These are phyloP conservation scores for Drymonia ruficornis DNA, from an alignment of 2,888 invertebrate species.

Conservation along the genomic window DNA sequence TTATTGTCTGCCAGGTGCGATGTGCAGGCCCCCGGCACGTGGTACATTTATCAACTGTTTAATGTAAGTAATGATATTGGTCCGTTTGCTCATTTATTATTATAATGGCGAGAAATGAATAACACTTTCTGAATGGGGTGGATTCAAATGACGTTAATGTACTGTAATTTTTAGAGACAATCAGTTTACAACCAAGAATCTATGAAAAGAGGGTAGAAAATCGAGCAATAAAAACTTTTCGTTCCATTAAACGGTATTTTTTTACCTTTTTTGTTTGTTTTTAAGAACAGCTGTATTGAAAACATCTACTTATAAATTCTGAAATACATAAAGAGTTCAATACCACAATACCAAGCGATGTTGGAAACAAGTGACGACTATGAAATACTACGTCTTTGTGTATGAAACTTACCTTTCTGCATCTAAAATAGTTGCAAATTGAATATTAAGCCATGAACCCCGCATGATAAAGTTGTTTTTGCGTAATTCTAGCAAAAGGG, in stretches of 20 bases:
- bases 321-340: no score
- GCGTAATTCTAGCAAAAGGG: not conserved
- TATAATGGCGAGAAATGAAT: conserved; percentile 18
- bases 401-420: not conserved
- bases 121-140: conserved; percentile 13
- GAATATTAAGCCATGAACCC: not conserved
- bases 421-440: not conserved
- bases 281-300: no score
- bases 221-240: not conserved
- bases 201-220: not conserved
- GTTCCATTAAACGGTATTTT: not conserved
- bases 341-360: no score
- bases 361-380: no score
- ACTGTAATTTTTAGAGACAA: not conserved
- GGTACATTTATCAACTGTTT: conserved; percentile 55
- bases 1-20: conserved; percentile 66
- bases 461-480: not conserved
- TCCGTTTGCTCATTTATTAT: conserved; percentile 26
- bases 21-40: conserved; percentile 31
- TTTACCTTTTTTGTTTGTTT: no score
- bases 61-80: conserved; percentile 47
- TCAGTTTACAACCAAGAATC: not conserved
- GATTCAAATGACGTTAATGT: not conserved
- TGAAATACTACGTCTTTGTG: no score
- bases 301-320: no score